These are phyloP conservation scores for Conus betulinus DNA, from an alignment of 1,140 invertebrate species.

Conservation along the genomic window DNA sequence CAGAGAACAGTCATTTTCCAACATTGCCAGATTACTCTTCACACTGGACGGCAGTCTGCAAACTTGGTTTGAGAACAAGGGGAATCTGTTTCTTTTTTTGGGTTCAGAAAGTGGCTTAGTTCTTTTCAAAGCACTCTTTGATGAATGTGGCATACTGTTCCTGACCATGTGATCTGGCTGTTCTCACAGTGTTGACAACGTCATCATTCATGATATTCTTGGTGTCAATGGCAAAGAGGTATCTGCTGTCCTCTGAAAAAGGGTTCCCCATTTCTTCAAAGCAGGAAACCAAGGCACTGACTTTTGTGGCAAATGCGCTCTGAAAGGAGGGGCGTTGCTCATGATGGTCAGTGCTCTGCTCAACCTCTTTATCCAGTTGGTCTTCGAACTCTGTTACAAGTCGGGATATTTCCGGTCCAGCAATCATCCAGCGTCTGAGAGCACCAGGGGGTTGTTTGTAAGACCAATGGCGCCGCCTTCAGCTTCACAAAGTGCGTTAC, in stretches of 20 bases:
- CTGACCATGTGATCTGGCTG: background rate
- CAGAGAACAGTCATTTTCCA: slow-evolving; percentile 24
- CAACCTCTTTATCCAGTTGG: background rate
- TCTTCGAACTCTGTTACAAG: background rate
- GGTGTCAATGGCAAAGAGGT: background rate
- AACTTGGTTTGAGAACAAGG: no score
- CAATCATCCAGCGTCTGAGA: background rate
- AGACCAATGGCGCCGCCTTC: background rate
- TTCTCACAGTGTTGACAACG: background rate
- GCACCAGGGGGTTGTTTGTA: background rate
- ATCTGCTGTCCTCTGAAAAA: background rate
- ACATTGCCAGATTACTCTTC: background rate
- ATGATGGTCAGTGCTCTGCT: background rate
- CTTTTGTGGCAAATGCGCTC: background rate
- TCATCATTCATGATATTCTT: background rate
- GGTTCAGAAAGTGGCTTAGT: background rate
- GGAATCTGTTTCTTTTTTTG: background rate
- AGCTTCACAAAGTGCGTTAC: background rate
- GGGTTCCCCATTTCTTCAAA: background rate
- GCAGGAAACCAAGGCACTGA: background rate
- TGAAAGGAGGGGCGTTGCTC: background rate
- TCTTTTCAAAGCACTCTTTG: background rate
- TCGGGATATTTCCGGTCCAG: background rate
- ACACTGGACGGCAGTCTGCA: no score
- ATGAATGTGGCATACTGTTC: background rate